phyloP scores from a whole-genome alignment of 2,113 vertebrate species.

The Fulmarus glacialis region DNA sequence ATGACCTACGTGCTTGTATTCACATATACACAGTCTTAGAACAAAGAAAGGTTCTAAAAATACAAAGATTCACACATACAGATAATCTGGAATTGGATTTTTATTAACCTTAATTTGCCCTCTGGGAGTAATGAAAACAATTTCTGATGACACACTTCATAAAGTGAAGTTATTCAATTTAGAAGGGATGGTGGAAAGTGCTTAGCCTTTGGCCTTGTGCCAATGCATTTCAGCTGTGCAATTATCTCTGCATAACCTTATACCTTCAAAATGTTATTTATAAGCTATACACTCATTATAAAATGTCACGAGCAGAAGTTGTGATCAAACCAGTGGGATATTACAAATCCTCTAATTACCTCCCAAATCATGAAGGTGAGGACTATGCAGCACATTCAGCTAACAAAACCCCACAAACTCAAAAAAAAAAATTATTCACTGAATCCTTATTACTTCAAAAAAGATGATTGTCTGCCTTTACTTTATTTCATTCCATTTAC shows the following conservation, averaged over 20 bases:
- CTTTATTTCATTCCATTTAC: not conserved
- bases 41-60: not conserved
- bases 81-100: conserved; percentile 1
- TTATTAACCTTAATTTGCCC: conserved; percentile 55
- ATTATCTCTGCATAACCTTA: conserved; percentile 50
- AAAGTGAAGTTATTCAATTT: conserved; percentile 43
- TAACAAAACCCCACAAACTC: not conserved
- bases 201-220: conserved; percentile 34
- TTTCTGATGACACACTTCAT: conserved; percentile 24
- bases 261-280: conserved; percentile 33
- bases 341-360: not conserved
- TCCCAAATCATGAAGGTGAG: not conserved
- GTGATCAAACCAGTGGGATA: not conserved
- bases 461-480: not conserved
- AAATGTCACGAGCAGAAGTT: not conserved
- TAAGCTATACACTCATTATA: conserved; percentile 8
- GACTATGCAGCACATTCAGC: not conserved
- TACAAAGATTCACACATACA: not conserved
- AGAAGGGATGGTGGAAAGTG: not conserved
- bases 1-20: not conserved
- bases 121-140: conserved; percentile 35
- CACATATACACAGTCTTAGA: not conserved
- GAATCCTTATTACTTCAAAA: not conserved
- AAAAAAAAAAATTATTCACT: not conserved
- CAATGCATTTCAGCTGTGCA: conserved; percentile 32